These are phyloP conservation scores for Digitonthophagus gazella DNA, from an alignment of 2,888 invertebrate species.

Conservation along the genomic window DNA sequence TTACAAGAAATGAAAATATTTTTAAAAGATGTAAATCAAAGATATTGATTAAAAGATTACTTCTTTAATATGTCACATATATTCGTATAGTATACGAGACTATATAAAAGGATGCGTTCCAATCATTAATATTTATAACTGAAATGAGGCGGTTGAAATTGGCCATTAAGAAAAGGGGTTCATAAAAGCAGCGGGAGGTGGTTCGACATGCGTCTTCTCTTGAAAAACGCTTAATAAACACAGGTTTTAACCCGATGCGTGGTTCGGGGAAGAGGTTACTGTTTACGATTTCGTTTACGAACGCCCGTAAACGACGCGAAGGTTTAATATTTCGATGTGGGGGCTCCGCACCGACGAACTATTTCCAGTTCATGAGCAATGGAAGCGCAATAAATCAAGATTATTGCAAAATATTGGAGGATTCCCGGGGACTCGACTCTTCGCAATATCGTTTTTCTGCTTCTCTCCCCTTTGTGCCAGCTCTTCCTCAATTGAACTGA, in stretches of 20 bases:
- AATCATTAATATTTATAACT: no score
- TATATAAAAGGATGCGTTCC: no score
- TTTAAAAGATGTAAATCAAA: no score
- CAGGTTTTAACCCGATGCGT: background rate
- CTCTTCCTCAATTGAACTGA: conserved; percentile 14
- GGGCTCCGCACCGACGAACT: background rate
- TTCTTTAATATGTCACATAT: background rate
- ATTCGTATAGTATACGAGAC: no score
- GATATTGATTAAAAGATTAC: no score
- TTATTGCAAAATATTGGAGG: conserved; percentile 9
- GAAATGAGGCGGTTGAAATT: no score
- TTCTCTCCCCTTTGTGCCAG: background rate
- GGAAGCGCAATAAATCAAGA: conserved; percentile 14
- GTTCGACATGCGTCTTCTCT: no score
- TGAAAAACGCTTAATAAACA: no score
- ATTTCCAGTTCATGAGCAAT: conserved; percentile 8
- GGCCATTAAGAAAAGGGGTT: no score
- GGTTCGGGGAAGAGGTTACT: background rate
- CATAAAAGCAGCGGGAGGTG: no score
- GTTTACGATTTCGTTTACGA: conserved; percentile 8
- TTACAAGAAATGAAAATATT: no score
- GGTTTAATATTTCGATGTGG: conserved; percentile 9
- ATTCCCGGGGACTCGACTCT: background rate
- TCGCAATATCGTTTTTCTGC: background rate
- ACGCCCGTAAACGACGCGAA: background rate